phyloP scores from a whole-genome alignment of 2,113 vertebrate species.

The Chauna torquata region DNA sequence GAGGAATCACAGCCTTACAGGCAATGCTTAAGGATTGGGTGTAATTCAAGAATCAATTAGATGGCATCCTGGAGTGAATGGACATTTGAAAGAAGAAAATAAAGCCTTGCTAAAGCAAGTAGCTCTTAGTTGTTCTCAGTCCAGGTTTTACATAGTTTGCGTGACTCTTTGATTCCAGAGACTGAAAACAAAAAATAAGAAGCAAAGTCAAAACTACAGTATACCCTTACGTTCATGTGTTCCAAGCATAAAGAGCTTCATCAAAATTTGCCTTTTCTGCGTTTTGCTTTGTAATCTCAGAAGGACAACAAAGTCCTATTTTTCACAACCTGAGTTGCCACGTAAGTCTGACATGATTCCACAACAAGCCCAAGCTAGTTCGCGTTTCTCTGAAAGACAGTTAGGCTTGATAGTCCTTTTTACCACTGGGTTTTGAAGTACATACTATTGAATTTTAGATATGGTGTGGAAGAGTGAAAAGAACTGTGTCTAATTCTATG shows the following conservation, averaged over 20 bases:
- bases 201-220: background rate
- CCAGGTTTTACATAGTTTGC: background rate
- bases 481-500: rapidly evolving
- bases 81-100: background rate
- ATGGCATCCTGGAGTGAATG: background rate
- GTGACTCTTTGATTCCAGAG: background rate
- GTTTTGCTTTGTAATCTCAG: rapidly evolving
- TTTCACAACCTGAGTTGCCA: background rate
- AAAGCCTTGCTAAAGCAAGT: background rate
- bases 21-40: background rate
- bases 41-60: background rate
- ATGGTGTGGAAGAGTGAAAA: background rate
- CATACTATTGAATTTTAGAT: background rate
- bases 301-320: background rate
- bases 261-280: background rate
- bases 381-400: background rate
- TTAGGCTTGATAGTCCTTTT: background rate
- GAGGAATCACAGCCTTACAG: background rate
- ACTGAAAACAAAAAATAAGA: background rate
- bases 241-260: background rate
- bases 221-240: rapidly evolving
- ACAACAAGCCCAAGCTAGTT: background rate
- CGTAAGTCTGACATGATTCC: background rate
- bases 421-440: background rate
- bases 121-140: background rate